A percentile compares a stretch with the other conserved stretches of the same genome.
Conservation (phyloP, 2,113 vertebrate genomes). For the Galemys pyrenaicus region DNA sequence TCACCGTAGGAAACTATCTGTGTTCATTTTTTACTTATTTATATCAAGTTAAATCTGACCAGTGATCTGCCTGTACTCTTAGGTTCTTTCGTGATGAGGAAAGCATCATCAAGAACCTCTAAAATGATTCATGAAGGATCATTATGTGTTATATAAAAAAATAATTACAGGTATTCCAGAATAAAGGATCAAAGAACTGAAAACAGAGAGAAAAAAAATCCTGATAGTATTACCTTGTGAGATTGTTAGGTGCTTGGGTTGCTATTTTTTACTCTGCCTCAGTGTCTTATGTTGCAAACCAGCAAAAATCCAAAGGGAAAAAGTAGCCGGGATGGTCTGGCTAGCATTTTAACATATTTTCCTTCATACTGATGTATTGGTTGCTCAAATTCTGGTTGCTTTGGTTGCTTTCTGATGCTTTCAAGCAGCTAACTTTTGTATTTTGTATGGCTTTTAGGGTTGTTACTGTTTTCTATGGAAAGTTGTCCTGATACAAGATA, state of each 20-base stretch:
- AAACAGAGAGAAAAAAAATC: not conserved
- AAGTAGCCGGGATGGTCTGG: not conserved
- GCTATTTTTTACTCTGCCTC: not conserved
- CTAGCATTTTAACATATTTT: not conserved
- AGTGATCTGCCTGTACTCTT: not conserved
- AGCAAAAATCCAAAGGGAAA: not conserved
- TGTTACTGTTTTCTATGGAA: not conserved
- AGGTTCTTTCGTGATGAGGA: not conserved
- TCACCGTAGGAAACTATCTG: not conserved
- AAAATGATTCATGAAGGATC: not conserved
- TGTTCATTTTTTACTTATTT: not conserved
- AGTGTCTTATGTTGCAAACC: not conserved
- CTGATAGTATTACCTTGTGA: not conserved
- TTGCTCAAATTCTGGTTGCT: not conserved
- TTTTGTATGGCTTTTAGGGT: not conserved
- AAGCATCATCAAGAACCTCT: not conserved
- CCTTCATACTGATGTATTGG: not conserved
- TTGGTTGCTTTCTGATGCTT: not conserved
- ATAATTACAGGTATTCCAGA: not conserved
- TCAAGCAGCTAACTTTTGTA: not conserved
- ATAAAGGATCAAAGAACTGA: slow-evolving; percentile 17
- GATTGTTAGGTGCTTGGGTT: not conserved
- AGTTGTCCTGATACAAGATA: not conserved
- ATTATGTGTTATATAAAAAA: not conserved
- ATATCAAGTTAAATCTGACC: not conserved